Percentiles rank a stretch among this genome's conserved stretches.
Evolutionary conservation across 2,797 vertebrate species (phyloP).

Genomic region (Hybognathus amarus): DNA sequence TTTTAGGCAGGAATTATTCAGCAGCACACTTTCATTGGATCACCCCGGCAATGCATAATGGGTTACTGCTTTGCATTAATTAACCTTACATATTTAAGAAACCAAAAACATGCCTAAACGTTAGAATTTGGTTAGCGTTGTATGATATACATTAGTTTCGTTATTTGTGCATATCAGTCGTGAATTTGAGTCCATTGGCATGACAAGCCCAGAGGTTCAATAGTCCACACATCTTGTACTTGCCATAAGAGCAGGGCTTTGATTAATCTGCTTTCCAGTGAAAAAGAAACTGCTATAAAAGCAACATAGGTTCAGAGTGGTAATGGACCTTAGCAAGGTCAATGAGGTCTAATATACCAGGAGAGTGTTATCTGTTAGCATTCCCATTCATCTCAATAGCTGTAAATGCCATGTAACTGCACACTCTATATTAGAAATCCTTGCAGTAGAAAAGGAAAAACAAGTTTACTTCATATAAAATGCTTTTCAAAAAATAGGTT

Average conservation of each 20-base stretch:
- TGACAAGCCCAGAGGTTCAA: slow-evolving; percentile 10
- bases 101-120: neutral
- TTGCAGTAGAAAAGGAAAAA: neutral
- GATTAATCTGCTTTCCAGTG: neutral
- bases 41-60: neutral
- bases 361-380: neutral
- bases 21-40: neutral
- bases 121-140: neutral
- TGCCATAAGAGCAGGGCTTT: neutral
- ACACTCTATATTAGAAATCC: neutral
- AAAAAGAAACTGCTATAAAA: neutral
- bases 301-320: neutral
- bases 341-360: slow-evolving; percentile 1
- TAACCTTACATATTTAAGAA: neutral
- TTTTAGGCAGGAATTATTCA: neutral
- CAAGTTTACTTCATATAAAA: neutral
- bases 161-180: neutral
- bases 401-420: neutral
- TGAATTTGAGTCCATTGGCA: slow-evolving; percentile 5
- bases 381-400: neutral
- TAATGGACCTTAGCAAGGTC: neutral
- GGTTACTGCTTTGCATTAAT: neutral
- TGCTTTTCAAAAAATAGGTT: neutral
- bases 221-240: neutral
- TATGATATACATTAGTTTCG: neutral